Conservation (phyloP, 2,888 invertebrate genomes). For the Blera fallax region DNA sequence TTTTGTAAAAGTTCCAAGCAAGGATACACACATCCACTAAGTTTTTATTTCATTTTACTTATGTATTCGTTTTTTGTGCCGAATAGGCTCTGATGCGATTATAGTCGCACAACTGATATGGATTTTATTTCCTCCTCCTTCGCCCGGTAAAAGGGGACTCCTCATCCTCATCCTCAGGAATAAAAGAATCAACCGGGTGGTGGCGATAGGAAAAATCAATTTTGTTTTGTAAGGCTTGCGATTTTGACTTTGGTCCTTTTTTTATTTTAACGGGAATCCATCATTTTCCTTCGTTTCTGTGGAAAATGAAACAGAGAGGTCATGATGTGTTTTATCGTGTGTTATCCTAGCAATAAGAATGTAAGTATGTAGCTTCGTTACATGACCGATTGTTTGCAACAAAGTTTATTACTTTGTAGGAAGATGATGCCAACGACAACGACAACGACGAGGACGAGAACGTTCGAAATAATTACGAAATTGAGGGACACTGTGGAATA, state of each 20-base stretch:
- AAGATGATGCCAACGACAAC: background rate
- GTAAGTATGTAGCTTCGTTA: slow-evolving; percentile 44
- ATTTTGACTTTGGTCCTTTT: slow-evolving; percentile 55
- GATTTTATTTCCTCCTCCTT: slow-evolving; percentile 9
- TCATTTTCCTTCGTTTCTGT: slow-evolving; percentile 32
- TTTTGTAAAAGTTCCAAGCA: slow-evolving; percentile 41
- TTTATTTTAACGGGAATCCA: slow-evolving; percentile 33
- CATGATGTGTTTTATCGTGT: slow-evolving; percentile 44
- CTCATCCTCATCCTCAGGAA: slow-evolving; percentile 1
- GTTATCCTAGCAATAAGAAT: slow-evolving; percentile 27
- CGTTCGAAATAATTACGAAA: slow-evolving; percentile 45
- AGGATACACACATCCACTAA: slow-evolving; percentile 37
- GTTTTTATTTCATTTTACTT: slow-evolving; percentile 58
- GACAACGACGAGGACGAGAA: background rate
- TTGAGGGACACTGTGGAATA: background rate
- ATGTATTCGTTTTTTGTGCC: slow-evolving; percentile 33
- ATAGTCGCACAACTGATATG: slow-evolving; percentile 60
- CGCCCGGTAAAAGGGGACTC: background rate
- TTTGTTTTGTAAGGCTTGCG: slow-evolving; percentile 62
- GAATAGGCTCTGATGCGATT: slow-evolving; percentile 64
- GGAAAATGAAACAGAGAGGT: slow-evolving; percentile 4
- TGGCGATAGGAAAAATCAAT: slow-evolving; percentile 62
- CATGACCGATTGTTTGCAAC: slow-evolving; percentile 49
- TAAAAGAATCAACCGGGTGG: slow-evolving; percentile 16
- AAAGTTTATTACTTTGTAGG: slow-evolving; percentile 23